Evolutionary conservation across 2,797 vertebrate genomes (phyloP).

Genomic region (Siniperca undulata): DNA sequence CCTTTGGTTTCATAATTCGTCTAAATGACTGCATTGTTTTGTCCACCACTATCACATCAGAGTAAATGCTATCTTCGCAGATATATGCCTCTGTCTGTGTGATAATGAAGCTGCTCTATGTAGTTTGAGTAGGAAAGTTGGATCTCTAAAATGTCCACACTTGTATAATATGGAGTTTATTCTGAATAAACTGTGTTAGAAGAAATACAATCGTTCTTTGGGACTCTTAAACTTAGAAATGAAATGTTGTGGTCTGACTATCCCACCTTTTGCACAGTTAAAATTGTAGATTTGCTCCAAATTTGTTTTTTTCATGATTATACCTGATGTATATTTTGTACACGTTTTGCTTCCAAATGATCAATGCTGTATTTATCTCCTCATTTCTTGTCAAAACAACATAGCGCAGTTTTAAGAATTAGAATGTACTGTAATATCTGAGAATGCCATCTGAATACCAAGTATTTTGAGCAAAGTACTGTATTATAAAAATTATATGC

Average conservation of each 20-base stretch:
- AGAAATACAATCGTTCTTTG: not conserved
- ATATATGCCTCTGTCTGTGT: conserved; percentile 14
- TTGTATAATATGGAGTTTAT: conserved; percentile 34
- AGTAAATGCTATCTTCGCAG: conserved; percentile 24
- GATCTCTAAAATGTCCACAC: conserved; percentile 8
- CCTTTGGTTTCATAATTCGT: conserved; percentile 24
- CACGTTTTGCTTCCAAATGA: conserved; percentile 29
- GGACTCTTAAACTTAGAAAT: not conserved
- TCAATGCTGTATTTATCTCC: conserved; percentile 33
- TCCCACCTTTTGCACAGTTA: not conserved
- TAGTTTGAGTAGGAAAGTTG: conserved; percentile 28
- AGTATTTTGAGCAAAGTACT: conserved; percentile 57
- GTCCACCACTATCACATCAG: conserved; percentile 24
- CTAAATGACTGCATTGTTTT: conserved; percentile 22
- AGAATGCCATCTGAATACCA: conserved; percentile 51
- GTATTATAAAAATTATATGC: conserved; percentile 38
- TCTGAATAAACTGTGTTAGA: conserved; percentile 39
- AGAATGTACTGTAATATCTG: conserved; percentile 66
- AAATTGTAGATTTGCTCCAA: conserved; percentile 4
- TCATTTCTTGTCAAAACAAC: conserved; percentile 34
- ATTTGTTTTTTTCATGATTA: conserved; percentile 14
- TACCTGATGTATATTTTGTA: conserved; percentile 45
- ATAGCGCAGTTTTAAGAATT: conserved; percentile 36
- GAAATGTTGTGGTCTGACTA: not conserved
- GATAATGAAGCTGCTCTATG: conserved; percentile 13